phyloP scores from a whole-genome alignment of 2,888 invertebrate species.

The Lycocerus yunnanus region DNA sequence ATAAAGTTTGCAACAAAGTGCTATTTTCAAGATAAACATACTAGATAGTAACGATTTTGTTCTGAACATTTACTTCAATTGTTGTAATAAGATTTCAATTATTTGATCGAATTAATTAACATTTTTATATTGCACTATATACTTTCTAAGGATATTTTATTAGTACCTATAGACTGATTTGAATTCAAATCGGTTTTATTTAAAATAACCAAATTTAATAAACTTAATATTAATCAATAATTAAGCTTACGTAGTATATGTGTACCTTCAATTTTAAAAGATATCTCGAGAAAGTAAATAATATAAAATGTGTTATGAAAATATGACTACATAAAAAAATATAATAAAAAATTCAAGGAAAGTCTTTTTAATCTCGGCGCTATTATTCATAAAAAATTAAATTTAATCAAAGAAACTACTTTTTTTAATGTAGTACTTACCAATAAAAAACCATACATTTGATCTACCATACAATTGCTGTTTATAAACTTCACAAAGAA shows the following conservation, averaged over 20 bases:
- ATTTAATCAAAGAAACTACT: neutral
- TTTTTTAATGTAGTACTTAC: constrained; percentile 57
- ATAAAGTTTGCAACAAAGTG: constrained; percentile 5
- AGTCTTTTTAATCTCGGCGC: neutral
- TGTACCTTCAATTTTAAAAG: no score
- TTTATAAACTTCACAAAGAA: constrained; percentile 95
- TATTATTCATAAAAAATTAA: neutral
- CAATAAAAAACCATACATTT: constrained; percentile 99
- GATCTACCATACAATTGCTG: constrained; percentile 92
- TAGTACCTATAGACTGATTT: neutral
- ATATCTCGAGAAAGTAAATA: neutral
- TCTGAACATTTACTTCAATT: neutral
- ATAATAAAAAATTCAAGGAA: neutral
- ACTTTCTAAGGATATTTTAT: no score
- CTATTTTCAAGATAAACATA: neutral
- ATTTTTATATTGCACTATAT: no score
- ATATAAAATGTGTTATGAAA: neutral
- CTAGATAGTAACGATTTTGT: neutral
- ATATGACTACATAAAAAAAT: neutral
- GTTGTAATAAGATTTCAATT: neutral
- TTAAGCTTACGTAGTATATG: no score
- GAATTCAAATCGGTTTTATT: neutral
- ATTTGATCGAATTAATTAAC: neutral
- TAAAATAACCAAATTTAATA: neutral
- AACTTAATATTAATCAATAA: neutral